Conservation (phyloP, 2,113 vertebrate species). For the Nycticryphes semicollaris region DNA sequence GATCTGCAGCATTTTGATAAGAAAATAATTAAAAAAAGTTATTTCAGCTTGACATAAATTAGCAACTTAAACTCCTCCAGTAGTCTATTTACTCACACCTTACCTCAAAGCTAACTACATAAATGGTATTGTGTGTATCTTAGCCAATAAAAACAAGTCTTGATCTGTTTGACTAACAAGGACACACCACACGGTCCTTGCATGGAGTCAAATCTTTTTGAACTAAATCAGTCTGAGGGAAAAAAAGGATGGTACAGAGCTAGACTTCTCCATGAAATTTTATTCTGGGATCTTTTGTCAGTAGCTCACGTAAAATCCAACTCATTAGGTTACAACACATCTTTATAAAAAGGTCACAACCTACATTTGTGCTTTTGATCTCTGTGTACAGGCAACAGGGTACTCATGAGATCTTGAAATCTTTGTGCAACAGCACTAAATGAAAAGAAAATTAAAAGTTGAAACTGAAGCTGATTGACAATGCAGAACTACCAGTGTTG, state of each 20-base stretch:
- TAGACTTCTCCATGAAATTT: background rate
- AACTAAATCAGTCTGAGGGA: background rate
- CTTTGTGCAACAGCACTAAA: background rate
- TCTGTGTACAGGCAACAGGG: fast-evolving
- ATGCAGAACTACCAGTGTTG: background rate
- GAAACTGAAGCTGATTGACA: background rate
- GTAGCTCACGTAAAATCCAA: background rate
- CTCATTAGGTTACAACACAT: background rate
- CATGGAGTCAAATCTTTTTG: background rate
- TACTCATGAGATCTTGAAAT: background rate
- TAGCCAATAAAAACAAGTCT: background rate
- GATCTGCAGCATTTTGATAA: background rate
- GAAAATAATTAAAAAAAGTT: background rate
- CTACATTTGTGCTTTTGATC: background rate
- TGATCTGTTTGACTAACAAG: background rate
- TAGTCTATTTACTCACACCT: background rate
- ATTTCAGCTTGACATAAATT: background rate
- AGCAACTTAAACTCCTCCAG: background rate
- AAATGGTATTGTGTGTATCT: background rate
- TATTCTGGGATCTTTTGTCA: background rate
- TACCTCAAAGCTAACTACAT: background rate
- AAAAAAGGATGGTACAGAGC: background rate
- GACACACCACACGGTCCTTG: background rate
- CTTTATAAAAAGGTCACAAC: background rate
- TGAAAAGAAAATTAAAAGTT: background rate